These are phyloP conservation scores for Perognathus longimembris DNA, from an alignment of 2,113 vertebrate genomes.

Conservation along the genomic window DNA sequence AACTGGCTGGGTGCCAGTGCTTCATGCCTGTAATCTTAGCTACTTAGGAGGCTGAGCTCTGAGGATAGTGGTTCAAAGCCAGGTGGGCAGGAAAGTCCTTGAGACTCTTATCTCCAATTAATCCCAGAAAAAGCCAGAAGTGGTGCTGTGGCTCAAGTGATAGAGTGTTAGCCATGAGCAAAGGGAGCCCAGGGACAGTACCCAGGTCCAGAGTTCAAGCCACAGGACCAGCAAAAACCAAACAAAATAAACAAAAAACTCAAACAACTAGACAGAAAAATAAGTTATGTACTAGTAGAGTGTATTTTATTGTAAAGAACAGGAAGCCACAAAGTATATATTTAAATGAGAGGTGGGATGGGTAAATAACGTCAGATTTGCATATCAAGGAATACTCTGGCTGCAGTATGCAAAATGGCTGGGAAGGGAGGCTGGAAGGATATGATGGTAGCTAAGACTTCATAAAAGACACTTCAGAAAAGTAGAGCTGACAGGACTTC, in stretches of 20 bases:
- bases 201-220: not conserved
- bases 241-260: not conserved
- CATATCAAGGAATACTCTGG: constrained; percentile 50
- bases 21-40: no score
- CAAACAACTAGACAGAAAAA: not conserved
- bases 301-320: not conserved
- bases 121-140: no score
- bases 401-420: constrained; percentile 8
- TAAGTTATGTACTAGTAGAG: not conserved
- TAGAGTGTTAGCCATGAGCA: no score
- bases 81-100: no score
- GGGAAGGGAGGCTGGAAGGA: constrained; percentile 31
- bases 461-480: no score
- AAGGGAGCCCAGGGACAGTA: no score
- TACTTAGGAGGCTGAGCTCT: no score
- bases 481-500: not conserved
- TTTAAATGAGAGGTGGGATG: not conserved
- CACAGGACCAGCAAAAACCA: not conserved
- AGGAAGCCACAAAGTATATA: constrained; percentile 37
- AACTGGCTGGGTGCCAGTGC: no score
- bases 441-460: not conserved
- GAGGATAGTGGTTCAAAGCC: no score
- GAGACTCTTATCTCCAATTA: no score
- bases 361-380: constrained; percentile 42
- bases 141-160: no score